Percentiles rank a stretch among this genome's conserved stretches.
These are phyloP conservation scores for Conger conger DNA, from an alignment of 2,113 vertebrate genomes.

Conservation along the genomic window DNA sequence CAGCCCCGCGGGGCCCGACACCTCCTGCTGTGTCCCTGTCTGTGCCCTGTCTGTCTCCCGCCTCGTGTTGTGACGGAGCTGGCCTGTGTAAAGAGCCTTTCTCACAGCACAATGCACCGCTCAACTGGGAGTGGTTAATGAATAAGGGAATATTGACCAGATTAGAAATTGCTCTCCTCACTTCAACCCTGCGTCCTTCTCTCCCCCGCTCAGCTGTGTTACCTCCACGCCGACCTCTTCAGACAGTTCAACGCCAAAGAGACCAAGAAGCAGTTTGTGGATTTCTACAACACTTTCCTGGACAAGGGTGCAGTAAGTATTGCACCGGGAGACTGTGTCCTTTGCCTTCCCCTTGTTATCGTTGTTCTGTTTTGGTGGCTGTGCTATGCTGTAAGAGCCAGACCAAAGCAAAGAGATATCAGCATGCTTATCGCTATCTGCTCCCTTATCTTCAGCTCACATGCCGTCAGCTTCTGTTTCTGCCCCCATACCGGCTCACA, in stretches of 20 bases:
- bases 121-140: neutral
- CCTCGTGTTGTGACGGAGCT: neutral
- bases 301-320: constrained; percentile 85
- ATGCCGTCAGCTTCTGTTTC: neutral
- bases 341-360: neutral
- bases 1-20: neutral
- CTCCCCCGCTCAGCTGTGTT: constrained; percentile 74
- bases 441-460: constrained; percentile 19
- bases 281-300: constrained; percentile 84
- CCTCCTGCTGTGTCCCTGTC: neutral
- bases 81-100: neutral
- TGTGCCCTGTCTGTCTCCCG: too few species aligned
- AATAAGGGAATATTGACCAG: neutral
- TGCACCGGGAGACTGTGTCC: neutral
- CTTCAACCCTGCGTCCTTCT: neutral
- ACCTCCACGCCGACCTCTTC: constrained; percentile 81
- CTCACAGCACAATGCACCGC: neutral
- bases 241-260: constrained; percentile 78
- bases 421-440: constrained; percentile 17
- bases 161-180: constrained; percentile 3
- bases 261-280: constrained; percentile 81
- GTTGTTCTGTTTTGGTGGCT: neutral
- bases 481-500: constrained; percentile 13
- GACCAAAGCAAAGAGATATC: neutral
- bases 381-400: neutral